phyloP scores from a whole-genome alignment of 2,113 vertebrate species.

The Bos javanicus region DNA sequence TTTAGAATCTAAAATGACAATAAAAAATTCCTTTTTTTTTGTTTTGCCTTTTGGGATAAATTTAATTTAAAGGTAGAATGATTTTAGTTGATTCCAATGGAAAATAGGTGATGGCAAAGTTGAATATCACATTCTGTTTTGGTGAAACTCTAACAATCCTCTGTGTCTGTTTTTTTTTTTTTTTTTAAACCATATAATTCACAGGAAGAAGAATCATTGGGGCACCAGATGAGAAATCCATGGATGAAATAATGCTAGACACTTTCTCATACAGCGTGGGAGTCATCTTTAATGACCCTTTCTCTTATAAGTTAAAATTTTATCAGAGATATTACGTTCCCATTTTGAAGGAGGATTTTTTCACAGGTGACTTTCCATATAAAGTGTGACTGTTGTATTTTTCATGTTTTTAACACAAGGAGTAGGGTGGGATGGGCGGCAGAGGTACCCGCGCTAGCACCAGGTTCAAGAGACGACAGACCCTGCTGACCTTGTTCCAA shows the following conservation, averaged over 20 bases:
- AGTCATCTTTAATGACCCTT: constrained; percentile 51
- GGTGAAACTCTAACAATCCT: neutral
- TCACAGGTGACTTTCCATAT: constrained; percentile 55
- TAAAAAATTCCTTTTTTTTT: neutral
- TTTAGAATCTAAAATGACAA: neutral
- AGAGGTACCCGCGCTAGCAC: neutral
- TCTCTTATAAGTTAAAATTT: constrained; percentile 59
- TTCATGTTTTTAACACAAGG: neutral
- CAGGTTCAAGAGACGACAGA: neutral
- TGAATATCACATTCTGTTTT: neutral
- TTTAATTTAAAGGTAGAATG: neutral
- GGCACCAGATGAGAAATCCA: neutral
- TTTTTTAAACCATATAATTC: constrained; percentile 2
- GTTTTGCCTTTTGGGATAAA: neutral
- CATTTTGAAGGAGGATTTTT: neutral
- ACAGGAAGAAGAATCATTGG: constrained; percentile 36
- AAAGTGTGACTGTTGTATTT: neutral
- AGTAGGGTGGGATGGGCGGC: neutral
- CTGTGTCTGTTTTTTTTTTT: neutral
- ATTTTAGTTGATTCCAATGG: neutral
- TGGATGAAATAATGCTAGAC: constrained; percentile 23
- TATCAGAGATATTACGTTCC: neutral
- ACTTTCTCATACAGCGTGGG: neutral
- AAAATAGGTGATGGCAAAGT: neutral
- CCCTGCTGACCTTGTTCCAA: neutral